Evolutionary conservation across 2,888 invertebrate genomes (phyloP), one percentile per base, ranked within the genome.

Genomic region (Dryobota labecula): DNA sequence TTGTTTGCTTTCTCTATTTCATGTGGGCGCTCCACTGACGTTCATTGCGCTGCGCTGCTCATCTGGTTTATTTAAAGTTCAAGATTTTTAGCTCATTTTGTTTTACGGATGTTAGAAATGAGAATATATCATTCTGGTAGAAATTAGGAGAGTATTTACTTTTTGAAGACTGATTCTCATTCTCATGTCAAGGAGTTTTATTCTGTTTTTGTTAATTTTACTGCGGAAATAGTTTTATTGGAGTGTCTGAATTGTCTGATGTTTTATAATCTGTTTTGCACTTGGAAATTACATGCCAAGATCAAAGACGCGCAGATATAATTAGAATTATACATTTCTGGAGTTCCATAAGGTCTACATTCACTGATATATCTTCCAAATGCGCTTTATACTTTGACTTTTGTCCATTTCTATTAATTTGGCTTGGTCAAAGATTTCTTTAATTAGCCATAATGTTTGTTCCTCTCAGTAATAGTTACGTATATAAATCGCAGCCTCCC

Each of bases 31-130:
- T 58, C 62, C 72, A 74, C 86, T 87, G 86, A 86, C 85, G 86
- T 88, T 88, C 83, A 87, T 84, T 75, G 84, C 84, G 82, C 81
- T 84, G 83, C 83, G 77, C 78, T 56, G 84, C 67, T 87, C 84
- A 83, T 87, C 89, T 89, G 86, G 87, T 84, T 86, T 87, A 87
- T 89, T 87, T 89, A 84, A 85, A 85, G 73, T 76, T 76, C 76
- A 78, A 73, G 62, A 84, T 77, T 83, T 83, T 78, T 73, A 77
- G 82, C 72, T 72, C 76, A 77, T 80, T 81, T 75, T 78, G 73
- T 80, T 76, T 70, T 76, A 71, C 73, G 56, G 65, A 73, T 78
- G 66, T 62, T 73, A 49, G n/a, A 57, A 78, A 56, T 75, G 61
- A 65, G 8, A 73, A 74, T 56, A 56, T 73, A 81, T 73, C 18